Percentiles rank a stretch among this genome's conserved stretches.
Evolutionary conservation across 2,113 vertebrate species (phyloP).

Genomic region (Formicarius rufipectus): DNA sequence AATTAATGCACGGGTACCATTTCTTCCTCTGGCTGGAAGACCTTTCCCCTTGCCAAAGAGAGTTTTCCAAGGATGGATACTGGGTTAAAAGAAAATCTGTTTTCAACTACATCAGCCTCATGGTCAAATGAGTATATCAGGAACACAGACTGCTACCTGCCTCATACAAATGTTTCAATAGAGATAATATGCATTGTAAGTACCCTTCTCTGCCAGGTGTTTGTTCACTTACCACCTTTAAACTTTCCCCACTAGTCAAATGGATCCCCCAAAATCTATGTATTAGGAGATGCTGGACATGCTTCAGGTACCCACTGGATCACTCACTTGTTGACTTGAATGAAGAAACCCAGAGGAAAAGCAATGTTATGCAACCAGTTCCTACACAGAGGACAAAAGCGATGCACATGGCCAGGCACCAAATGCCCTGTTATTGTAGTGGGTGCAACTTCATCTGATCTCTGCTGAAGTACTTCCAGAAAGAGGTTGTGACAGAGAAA

Average conservation of each 20-base stretch:
- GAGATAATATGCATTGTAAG: neutral
- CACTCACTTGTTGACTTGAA: neutral
- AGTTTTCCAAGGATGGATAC: neutral
- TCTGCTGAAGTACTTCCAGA: neutral
- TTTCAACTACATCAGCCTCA: neutral
- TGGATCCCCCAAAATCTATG: neutral
- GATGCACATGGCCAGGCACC: accelerated
- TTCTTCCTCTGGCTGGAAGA: neutral
- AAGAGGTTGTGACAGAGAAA: neutral
- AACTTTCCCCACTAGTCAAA: neutral
- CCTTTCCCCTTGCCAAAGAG: neutral
- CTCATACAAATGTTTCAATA: neutral
- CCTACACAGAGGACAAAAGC: neutral
- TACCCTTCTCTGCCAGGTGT: neutral
- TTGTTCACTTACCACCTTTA: neutral
- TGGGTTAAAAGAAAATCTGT: neutral
- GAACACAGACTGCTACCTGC: neutral
- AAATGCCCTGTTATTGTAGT: neutral
- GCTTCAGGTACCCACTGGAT: neutral
- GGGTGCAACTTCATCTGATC: neutral
- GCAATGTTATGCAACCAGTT: neutral
- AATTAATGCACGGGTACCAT: neutral
- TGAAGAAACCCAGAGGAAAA: neutral
- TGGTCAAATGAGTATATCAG: neutral
- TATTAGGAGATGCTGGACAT: neutral